Percentiles rank a stretch among this genome's conserved stretches.
Conservation (phyloP, 2,797 vertebrate species). For the Notolabrus celidotus region DNA sequence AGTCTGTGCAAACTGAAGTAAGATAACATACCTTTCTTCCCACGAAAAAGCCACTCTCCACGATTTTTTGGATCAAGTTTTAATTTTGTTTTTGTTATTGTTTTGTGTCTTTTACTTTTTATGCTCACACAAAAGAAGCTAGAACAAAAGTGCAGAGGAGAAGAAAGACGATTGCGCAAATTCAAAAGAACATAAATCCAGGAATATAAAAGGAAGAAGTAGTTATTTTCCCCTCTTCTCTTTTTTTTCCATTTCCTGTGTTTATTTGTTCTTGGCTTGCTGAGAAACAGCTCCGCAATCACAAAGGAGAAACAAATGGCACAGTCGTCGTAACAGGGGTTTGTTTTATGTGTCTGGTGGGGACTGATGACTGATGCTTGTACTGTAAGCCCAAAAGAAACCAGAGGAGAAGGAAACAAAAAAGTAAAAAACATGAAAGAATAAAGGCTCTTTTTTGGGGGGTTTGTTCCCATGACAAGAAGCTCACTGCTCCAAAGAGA, state of each 20-base stretch:
- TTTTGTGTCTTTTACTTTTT: background rate
- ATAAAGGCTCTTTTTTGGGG: slow-evolving; percentile 16
- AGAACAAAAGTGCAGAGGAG: background rate
- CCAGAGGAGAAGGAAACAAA: slow-evolving; percentile 23
- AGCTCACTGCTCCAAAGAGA: slow-evolving; percentile 18
- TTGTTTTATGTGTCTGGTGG: slow-evolving; percentile 47
- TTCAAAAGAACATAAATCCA: slow-evolving; percentile 2
- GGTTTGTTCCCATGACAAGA: slow-evolving; percentile 32
- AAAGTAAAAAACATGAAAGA: slow-evolving; percentile 39
- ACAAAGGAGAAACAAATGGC: slow-evolving; percentile 49
- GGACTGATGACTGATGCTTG: slow-evolving; percentile 17
- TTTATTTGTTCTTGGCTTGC: slow-evolving; percentile 31
- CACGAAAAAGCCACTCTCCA: background rate
- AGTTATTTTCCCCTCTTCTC: background rate
- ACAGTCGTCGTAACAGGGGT: slow-evolving; percentile 15
- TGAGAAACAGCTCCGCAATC: slow-evolving; percentile 31
- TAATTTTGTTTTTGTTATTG: background rate
- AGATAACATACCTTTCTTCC: background rate
- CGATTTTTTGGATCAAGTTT: background rate
- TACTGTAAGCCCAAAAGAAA: slow-evolving; percentile 33
- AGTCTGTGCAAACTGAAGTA: background rate
- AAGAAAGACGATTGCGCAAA: background rate
- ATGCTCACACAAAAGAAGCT: background rate
- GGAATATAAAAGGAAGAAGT: slow-evolving; percentile 8
- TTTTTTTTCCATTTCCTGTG: slow-evolving; percentile 5